Conservation (phyloP, 2,113 vertebrate species). For the Platanista minor region DNA sequence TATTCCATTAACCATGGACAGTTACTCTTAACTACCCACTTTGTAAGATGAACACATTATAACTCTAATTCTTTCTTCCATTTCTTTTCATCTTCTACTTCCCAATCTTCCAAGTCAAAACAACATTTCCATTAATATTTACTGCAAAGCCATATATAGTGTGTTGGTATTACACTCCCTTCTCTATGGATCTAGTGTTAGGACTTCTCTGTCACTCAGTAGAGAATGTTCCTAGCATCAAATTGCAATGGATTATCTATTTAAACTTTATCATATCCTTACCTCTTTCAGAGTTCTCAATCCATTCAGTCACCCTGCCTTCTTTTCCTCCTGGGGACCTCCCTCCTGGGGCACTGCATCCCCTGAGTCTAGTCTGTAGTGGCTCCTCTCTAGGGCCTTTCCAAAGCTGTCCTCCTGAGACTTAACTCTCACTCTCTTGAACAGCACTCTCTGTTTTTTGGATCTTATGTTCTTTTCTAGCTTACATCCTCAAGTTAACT, state of each 20-base stretch:
- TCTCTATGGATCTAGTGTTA: neutral
- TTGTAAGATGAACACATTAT: neutral
- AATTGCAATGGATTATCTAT: neutral
- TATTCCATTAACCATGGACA: neutral
- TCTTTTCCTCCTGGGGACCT: neutral
- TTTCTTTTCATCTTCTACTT: neutral
- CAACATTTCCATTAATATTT: neutral
- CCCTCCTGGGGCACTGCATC: neutral
- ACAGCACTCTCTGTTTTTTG: neutral
- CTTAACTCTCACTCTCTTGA: neutral
- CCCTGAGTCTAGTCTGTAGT: neutral
- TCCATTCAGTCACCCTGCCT: neutral
- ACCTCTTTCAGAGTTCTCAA: neutral
- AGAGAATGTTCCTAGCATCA: neutral
- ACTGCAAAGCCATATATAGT: neutral
- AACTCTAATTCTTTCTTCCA: neutral
- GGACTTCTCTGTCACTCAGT: neutral
- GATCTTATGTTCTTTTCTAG: neutral
- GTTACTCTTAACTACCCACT: neutral
- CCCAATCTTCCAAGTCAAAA: neutral
- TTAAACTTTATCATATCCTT: neutral
- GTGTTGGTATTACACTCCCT: neutral
- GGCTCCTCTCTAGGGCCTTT: neutral
- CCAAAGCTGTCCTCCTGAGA: neutral
- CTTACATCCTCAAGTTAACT: neutral